Evolutionary conservation across 2,888 invertebrate genomes (phyloP), one percentile per base, ranked within the genome.

Genomic region (Gymnosoma rotundatum): DNA sequence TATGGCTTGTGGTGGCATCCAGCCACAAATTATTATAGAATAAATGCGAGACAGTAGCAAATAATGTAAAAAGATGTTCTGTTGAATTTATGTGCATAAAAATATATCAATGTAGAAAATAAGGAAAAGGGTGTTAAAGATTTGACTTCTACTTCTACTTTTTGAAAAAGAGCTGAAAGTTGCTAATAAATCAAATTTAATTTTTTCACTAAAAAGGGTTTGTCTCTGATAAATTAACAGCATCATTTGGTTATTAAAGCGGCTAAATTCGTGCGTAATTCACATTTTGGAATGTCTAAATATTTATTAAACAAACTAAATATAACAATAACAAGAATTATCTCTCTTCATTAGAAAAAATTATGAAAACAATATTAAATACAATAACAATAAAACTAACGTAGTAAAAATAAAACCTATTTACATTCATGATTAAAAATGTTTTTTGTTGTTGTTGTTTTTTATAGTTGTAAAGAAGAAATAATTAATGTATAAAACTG

Each of bases 401-500:
- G 25, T 48, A 20, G 8, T 58, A 48, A 50, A 48, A 56, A 75
- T 21, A 58, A 66, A 38, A 76, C 10, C 20, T 38, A 7, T 48
- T 45, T 32, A 56, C 58, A 20, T 7, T 61, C 7, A 32, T 38
- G 50, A 61, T 42, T 38, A 60, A 48, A 76, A 61, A 48, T 45
- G 14, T 42, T 18, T 25, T 32, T 32, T 6, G 0, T 25, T 10
- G 7, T 78, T 56, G 14, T 48, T 70, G n/a, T 18, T 36, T 8
- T 9, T 45, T 56, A 38, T 64, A 45, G n/a, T 72, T 72, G 48
- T 72, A 72, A 72, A 78, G 64, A 50, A 72, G 48, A 72, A 56
- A 72, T 72, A 16, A 56, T 12, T 12, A 63, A 70, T 78, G n/a
- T 48, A 20, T 16, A 21, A 54, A 36, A 63, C 32, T 78, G 5